These are phyloP conservation scores for Psilopogon haemacephalus DNA, from an alignment of 2,113 vertebrate genomes.

Conservation along the genomic window DNA sequence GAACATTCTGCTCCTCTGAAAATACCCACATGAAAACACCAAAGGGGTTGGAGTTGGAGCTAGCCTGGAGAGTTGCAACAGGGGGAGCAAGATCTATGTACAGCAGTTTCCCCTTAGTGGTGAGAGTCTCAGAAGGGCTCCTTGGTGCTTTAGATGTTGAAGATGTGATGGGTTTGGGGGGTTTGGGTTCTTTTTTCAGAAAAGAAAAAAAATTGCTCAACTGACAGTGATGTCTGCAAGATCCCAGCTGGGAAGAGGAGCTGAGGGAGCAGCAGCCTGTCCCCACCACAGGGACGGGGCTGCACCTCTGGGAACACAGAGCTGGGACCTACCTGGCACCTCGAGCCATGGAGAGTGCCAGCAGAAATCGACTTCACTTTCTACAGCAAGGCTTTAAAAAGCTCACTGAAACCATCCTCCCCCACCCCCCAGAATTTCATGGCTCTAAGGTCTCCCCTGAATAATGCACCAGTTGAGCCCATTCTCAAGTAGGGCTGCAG, in stretches of 20 bases:
- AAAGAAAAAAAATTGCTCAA: background rate
- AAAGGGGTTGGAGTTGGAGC: background rate
- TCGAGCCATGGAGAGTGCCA: constrained; percentile 15
- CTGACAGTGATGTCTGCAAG: background rate
- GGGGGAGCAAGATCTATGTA: constrained; percentile 48
- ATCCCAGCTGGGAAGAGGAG: background rate
- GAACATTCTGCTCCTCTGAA: constrained; percentile 23
- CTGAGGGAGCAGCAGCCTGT: background rate
- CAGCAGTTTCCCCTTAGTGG: constrained; percentile 4
- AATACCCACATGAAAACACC: constrained; percentile 63
- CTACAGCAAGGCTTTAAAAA: constrained; percentile 16
- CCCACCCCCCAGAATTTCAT: background rate
- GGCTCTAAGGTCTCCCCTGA: background rate
- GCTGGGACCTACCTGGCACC: constrained; percentile 49
- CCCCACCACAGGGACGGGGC: fast-evolving
- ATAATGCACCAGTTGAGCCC: constrained; percentile 14
- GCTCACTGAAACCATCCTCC: too few species aligned
- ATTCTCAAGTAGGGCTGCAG: background rate
- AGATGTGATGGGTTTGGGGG: too few species aligned
- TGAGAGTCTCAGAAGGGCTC: background rate
- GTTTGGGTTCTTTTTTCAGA: background rate
- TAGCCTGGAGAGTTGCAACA: constrained; percentile 10
- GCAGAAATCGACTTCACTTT: background rate
- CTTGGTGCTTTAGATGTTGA: background rate
- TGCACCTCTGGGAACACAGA: background rate